A percentile compares a stretch with the other conserved stretches of the same genome.
These are phyloP conservation scores for Drosophila neonasuta DNA, from an alignment of 2,888 invertebrate species.

Conservation along the genomic window DNA sequence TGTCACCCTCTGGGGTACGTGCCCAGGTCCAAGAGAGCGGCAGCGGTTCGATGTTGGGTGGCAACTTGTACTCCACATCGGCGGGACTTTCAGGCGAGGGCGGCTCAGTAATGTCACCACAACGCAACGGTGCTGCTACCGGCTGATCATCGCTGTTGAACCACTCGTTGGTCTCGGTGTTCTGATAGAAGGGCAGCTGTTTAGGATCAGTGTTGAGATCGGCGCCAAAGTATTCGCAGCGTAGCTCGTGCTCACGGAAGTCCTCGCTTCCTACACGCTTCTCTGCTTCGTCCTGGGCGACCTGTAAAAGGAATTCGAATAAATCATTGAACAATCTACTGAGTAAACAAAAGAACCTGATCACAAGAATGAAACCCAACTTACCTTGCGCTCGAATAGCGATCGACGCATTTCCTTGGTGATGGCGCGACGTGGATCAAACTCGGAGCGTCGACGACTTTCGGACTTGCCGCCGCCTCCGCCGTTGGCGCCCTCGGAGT, in stretches of 20 bases:
- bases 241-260: slow-evolving; percentile 79
- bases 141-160: slow-evolving; percentile 76
- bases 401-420: slow-evolving; percentile 81
- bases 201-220: slow-evolving; percentile 78
- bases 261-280: slow-evolving; percentile 80
- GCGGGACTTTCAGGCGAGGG: slow-evolving; percentile 42
- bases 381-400: slow-evolving; percentile 80
- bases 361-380: neutral
- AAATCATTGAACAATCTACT: neutral
- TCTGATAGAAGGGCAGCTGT: slow-evolving; percentile 80
- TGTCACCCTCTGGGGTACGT: slow-evolving; percentile 90
- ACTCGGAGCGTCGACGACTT: slow-evolving; percentile 32
- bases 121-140: slow-evolving; percentile 79
- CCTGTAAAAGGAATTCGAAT: slow-evolving; percentile 50
- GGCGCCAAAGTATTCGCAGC: slow-evolving; percentile 81
- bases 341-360: no score
- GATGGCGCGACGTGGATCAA: slow-evolving; percentile 57
- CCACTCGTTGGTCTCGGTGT: slow-evolving; percentile 81
- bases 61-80: slow-evolving; percentile 75
- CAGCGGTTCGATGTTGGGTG: slow-evolving; percentile 84
- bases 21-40: slow-evolving; percentile 95
- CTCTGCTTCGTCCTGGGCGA: slow-evolving; percentile 81
- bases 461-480: slow-evolving; percentile 31
- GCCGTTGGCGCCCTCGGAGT: slow-evolving; percentile 19
- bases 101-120: slow-evolving; percentile 70